These are phyloP conservation scores for Tragopan temminckii DNA, from an alignment of 2,797 vertebrate species.

Conservation along the genomic window DNA sequence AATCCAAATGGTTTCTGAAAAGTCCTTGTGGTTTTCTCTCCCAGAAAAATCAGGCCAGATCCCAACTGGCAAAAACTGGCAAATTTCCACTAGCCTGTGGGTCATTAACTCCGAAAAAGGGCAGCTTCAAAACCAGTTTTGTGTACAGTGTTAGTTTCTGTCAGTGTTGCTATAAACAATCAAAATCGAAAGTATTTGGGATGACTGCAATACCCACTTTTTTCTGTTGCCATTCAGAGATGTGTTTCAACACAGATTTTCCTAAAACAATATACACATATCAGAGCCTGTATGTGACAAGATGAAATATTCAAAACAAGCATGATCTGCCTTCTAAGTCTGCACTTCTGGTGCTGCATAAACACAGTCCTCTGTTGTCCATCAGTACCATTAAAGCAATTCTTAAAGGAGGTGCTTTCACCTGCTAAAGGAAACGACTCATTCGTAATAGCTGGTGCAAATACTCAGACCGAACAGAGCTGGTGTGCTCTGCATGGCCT, in stretches of 20 bases:
- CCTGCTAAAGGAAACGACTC: neutral
- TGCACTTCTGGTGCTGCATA: neutral
- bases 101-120: constrained; percentile 72
- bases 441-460: neutral
- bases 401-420: neutral
- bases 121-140: constrained; percentile 71
- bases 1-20: constrained; percentile 31
- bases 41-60: constrained; percentile 69
- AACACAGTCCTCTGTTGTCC: neutral
- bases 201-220: constrained; percentile 44
- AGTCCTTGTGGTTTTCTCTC: constrained; percentile 52
- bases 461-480: neutral
- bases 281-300: neutral
- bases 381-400: neutral
- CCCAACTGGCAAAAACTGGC: constrained; percentile 72
- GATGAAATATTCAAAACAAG: neutral
- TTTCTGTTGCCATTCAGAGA: constrained; percentile 48
- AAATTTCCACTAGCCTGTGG: constrained; percentile 63
- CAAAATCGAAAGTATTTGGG: constrained; percentile 69
- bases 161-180: constrained; percentile 72
- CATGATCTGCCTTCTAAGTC: neutral
- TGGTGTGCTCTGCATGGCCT: neutral
- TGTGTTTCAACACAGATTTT: constrained; percentile 8
- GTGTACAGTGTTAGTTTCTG: constrained; percentile 57
- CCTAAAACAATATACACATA: neutral